Conservation (phyloP, 1,140 invertebrate species). For the Colletes latitarsis region DNA sequence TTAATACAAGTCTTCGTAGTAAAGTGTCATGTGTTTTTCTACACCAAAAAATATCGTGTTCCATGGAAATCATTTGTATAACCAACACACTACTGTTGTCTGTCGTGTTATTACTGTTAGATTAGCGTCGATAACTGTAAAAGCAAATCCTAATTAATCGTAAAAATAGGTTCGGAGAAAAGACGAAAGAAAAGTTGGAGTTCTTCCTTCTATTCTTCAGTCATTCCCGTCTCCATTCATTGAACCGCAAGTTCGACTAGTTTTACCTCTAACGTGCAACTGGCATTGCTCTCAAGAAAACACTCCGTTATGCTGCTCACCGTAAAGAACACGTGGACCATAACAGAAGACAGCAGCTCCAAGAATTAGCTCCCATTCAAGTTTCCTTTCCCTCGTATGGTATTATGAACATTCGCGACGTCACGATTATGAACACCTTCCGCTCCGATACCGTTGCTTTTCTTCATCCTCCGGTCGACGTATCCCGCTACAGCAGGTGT, state of each 20-base stretch:
- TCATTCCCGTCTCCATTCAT: conserved; percentile 12
- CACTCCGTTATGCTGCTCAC: conserved; percentile 63
- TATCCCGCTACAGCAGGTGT: conserved; percentile 35
- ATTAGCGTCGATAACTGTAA: too few relatives aligned
- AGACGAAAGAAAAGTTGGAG: not conserved
- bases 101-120: too few relatives aligned
- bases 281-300: conserved; percentile 2
- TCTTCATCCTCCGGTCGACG: conserved; percentile 22
- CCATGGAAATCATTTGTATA: too few relatives aligned
- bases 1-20: too few relatives aligned
- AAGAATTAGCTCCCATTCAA: conserved; percentile 72
- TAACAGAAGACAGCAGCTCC: conserved; percentile 73
- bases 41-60: too few relatives aligned
- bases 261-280: conserved; percentile 30
- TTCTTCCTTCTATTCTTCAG: not conserved
- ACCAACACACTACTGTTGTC: too few relatives aligned
- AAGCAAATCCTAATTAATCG: not conserved
- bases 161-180: not conserved
- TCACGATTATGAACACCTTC: conserved; percentile 78
- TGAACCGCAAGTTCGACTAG: conserved; percentile 7
- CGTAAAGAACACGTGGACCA: conserved; percentile 75
- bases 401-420: conserved; percentile 79
- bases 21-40: too few relatives aligned
- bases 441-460: conserved; percentile 59
- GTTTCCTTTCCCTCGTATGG: conserved; percentile 74